Evolutionary conservation across 1,140 invertebrate genomes (phyloP).

Genomic region (Habropoda laboriosa): DNA sequence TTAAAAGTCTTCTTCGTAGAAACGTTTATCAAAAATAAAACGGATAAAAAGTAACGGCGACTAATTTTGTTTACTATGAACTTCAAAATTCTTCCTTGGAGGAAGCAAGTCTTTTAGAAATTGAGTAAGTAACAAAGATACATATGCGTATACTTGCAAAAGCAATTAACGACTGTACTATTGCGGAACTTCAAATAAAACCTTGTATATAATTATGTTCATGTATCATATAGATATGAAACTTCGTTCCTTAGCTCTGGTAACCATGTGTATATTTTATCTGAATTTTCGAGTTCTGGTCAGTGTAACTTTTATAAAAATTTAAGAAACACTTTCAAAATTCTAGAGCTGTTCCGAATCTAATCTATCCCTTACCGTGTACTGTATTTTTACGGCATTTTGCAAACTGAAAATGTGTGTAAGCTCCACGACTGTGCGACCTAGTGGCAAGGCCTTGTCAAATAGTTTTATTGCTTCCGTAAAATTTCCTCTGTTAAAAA

Average conservation of each 20-base stretch:
- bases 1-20: background rate
- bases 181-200: constrained; percentile 5
- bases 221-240: constrained; percentile 34
- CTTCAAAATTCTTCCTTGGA: background rate
- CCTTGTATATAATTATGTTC: constrained; percentile 20
- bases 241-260: constrained; percentile 42
- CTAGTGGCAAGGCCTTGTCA: constrained; percentile 93
- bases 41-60: background rate
- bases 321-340: constrained; percentile 53
- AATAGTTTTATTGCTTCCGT: constrained; percentile 91
- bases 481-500: constrained; percentile 88
- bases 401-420: constrained; percentile 92
- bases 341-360: constrained; percentile 83
- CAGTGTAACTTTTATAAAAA: constrained; percentile 24
- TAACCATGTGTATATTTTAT: constrained; percentile 49
- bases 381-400: constrained; percentile 93
- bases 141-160: background rate
- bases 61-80: background rate
- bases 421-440: constrained; percentile 93
- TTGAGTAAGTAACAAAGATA: constrained; percentile 3
- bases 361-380: constrained; percentile 89
- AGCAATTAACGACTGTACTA: background rate
- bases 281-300: background rate
- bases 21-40: background rate
- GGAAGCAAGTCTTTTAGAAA: background rate